Conservation (phyloP, 2,113 vertebrate genomes). For the Pelusios castaneus region DNA sequence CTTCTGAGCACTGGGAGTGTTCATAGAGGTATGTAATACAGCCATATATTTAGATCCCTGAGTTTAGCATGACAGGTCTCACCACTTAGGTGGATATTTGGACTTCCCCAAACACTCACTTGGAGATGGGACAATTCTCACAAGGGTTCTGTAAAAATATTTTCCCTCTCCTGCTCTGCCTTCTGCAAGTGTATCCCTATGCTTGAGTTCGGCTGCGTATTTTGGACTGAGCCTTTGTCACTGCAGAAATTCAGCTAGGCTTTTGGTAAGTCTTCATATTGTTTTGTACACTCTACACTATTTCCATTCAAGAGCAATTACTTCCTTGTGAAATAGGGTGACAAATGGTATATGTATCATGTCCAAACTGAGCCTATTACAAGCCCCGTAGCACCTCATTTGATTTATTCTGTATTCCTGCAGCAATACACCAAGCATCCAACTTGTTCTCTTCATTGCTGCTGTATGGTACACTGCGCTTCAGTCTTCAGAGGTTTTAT, state of each 20-base stretch:
- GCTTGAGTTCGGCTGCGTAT: background rate
- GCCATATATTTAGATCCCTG: background rate
- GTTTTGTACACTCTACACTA: background rate
- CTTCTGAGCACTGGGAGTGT: too few relatives aligned
- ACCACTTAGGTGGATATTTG: accelerated
- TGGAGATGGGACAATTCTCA: background rate
- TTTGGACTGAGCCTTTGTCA: background rate
- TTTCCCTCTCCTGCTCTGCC: background rate
- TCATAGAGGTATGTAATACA: background rate
- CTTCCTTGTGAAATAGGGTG: background rate
- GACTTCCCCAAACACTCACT: background rate
- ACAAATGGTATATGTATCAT: background rate
- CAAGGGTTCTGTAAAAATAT: background rate
- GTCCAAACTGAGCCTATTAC: background rate
- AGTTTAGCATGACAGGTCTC: background rate
- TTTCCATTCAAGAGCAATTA: background rate
- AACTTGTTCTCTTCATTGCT: background rate
- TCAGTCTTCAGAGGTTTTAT: background rate
- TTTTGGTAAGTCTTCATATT: background rate
- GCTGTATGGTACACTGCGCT: background rate
- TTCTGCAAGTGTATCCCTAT: background rate
- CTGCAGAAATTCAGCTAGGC: background rate
- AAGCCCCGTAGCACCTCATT: background rate
- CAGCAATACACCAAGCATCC: background rate
- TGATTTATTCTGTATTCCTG: background rate